Base-by-base conservation (phyloP, 2,888 invertebrate genomes). In the Ephialtes manifestator region DNA sequence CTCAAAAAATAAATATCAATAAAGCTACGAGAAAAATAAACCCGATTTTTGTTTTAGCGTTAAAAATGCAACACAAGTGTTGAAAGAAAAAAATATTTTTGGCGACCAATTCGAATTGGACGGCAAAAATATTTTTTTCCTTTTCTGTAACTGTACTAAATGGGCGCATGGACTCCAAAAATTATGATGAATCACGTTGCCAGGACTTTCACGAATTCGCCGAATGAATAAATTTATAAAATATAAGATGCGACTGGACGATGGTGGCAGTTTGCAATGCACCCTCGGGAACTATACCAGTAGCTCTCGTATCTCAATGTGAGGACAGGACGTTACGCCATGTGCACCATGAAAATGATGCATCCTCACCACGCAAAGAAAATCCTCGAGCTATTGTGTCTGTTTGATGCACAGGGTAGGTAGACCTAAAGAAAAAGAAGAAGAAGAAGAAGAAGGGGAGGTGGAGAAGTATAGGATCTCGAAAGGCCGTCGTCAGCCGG, bases 401-500 rank as follows among this genome's bases (percentile, higher is more conserved):
- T 43, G 53, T 31, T 43, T 75, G 70, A 80, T 72, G 86, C 68
- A 58, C 68, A 58, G 78, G 84, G 48, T 63, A 72, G 51, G 71
- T 71, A 46, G 3, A 79, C 63, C 8, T 24, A 48, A 76, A 53
- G 51, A 53, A 65, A 46, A 28, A 20, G 70, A 80, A 55, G 28
- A 63, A 80, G 58, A 67, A 58, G 79, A 75, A 58, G 46, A 67
- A 58, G 74, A 76, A 83, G 84, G 84, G 83, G 63, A 77, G 68
- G 63, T 39, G 79, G 74, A 67, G 43, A 83, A 84, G 74, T 65
- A 43, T 46, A 51, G 75, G 20, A 75, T 53, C 55, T 65, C 70
- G 84, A 83, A 76, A 83, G 85, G 80, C 79, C 71, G 18, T 65
- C 65, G 85, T 82, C 85, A 82, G 71, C 60, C 68, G 74, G 83